Evolutionary conservation across 1,140 invertebrate species (phyloP), one percentile per base, ranked within the genome.

Genomic region (Solenopsis invicta): DNA sequence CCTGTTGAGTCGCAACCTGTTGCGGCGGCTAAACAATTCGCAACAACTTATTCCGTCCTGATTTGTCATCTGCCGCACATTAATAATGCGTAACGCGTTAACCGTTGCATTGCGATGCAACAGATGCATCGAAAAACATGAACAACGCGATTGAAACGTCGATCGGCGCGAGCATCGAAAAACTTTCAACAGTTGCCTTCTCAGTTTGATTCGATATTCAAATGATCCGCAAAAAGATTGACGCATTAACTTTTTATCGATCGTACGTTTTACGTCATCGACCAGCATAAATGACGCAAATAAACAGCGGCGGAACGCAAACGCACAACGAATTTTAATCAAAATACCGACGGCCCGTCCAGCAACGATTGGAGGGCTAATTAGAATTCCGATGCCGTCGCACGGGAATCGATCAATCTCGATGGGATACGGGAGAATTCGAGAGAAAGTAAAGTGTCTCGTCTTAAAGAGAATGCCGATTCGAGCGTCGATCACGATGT

Each of bases 1-100:
- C 91, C 91, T 92, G 92, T 91, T 92, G 91, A 92, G 62, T 90
- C 67, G 41, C 86, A 86, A 92, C 90, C 91, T 93, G 90, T 91
- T 91, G 88, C 90, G 24, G 71, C n/a, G 24, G 4, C 37, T 78
- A 67, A 89, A 89, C 74, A 78, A 86, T 50, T 41, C 9, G 18
- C 78, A 77, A 86, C 67, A 86, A 75, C 48, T 61, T 37, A 64
- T 81, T 71, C 24, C 37, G 52, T 21, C 29, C 29, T 72, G 54
- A 71, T 72, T 81, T 81, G 66, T 56, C 59, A 64, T 4, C 16
- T n/a, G 18, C 72, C 29, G 37, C 34, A 12, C 18, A 45, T 69
- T 48, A 69, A 69, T 50, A 69, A 72, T 34, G 48, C 21, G 8
- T 18, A 52, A 48, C 5, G 9, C 13, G 16, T 3, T 29, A 29